These are phyloP conservation scores for Cydia pomonella DNA, from an alignment of 1,140 invertebrate genomes.

Conservation along the genomic window DNA sequence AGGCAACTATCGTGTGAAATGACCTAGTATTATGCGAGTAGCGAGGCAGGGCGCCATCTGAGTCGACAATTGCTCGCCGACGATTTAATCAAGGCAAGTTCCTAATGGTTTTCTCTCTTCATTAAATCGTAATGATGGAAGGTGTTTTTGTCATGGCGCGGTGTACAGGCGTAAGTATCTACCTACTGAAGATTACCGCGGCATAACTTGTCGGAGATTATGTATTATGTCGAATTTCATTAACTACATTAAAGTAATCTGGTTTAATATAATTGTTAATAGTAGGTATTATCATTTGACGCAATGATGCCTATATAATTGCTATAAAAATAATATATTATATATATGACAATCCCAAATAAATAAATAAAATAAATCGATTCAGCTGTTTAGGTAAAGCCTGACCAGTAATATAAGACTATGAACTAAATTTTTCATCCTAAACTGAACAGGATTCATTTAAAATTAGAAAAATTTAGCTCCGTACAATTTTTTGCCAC, in stretches of 20 bases:
- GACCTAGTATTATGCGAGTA: not conserved
- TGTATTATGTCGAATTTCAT: conserved; percentile 10
- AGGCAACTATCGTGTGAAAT: not conserved
- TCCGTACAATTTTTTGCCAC: no score
- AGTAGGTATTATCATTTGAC: no score
- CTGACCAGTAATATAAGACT: no score
- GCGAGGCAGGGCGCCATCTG: conserved; percentile 51
- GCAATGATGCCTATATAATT: no score
- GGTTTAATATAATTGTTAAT: not conserved
- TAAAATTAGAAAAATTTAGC: no score
- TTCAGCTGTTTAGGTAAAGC: no score
- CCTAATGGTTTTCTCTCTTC: conserved; percentile 76
- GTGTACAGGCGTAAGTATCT: not conserved
- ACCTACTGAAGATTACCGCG: conserved; percentile 12
- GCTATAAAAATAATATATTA: no score
- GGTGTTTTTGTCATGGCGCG: conserved; percentile 62
- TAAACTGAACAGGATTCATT: no score
- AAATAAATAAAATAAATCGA: no score
- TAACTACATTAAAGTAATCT: not conserved
- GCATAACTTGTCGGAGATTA: conserved; percentile 2
- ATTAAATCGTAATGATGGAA: conserved; percentile 77
- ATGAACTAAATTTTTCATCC: no score
- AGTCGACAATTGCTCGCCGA: conserved; percentile 67
- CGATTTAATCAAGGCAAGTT: conserved; percentile 75
- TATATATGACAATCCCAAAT: no score